phyloP scores from a whole-genome alignment of 2,113 vertebrate genomes.

The Heterochromis multidens region DNA sequence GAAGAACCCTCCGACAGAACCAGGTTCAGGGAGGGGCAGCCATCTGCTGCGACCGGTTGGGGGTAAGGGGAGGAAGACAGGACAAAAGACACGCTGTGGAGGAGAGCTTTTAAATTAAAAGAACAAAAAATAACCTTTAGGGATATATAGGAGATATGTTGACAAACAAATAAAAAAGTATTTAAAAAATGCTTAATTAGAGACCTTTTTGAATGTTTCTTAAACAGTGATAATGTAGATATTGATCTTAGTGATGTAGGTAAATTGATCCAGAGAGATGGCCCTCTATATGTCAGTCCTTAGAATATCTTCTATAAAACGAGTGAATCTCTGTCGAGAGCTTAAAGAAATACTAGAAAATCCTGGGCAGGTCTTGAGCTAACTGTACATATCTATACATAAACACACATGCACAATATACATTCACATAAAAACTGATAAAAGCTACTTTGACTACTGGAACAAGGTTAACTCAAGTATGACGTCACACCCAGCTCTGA shows the following conservation, averaged over 20 bases:
- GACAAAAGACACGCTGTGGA: background rate
- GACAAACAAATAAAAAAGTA: background rate
- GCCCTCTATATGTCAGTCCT: background rate
- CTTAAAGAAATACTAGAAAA: background rate
- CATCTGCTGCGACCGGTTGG: background rate
- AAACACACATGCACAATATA: background rate
- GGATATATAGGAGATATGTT: background rate
- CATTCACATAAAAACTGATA: background rate
- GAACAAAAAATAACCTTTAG: background rate
- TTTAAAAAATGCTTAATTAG: background rate
- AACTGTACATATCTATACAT: background rate
- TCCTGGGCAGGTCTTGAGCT: background rate
- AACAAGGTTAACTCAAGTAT: background rate
- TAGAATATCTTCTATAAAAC: background rate
- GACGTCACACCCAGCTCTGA: background rate
- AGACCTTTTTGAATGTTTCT: background rate
- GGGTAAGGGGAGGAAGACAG: background rate
- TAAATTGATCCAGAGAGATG: background rate
- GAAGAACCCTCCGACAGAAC: background rate
- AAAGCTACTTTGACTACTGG: background rate
- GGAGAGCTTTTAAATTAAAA: background rate
- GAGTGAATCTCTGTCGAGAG: background rate
- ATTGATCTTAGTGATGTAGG: background rate
- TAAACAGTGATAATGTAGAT: background rate
- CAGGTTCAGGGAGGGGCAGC: background rate